A percentile compares a stretch with the other conserved stretches of the same genome.
phyloP scores from a whole-genome alignment of 2,113 vertebrate genomes.

The Crocuta crocuta region DNA sequence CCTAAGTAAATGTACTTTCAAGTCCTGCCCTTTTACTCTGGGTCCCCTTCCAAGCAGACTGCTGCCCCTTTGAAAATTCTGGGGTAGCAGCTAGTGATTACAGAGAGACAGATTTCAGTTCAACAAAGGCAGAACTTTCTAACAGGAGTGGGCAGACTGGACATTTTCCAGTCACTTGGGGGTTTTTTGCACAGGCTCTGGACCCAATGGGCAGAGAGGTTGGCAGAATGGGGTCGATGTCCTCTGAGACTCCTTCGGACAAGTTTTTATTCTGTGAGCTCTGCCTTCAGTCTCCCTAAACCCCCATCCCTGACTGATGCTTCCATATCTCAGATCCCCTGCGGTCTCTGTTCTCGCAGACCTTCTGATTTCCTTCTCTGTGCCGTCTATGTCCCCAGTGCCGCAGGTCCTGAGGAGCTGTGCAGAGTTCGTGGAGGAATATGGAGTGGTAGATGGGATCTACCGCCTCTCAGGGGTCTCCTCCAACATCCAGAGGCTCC shows the following conservation, averaged over 20 bases:
- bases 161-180: too few relatives aligned
- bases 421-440: constrained; percentile 93
- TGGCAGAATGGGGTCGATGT: not conserved
- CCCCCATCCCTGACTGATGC: not conserved
- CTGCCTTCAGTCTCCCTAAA: not conserved
- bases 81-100: not conserved
- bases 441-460: constrained; percentile 95
- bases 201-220: not conserved
- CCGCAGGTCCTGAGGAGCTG: constrained; percentile 93
- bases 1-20: not conserved
- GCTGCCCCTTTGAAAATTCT: not conserved
- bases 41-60: not conserved
- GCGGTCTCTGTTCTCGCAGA: not conserved
- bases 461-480: constrained; percentile 96
- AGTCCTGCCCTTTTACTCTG: not conserved
- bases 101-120: constrained; percentile 6
- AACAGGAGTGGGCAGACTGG: not conserved
- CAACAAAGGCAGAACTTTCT: not conserved
- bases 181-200: not conserved
- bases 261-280: not conserved
- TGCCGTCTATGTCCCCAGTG: constrained; percentile 83
- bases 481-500: constrained; percentile 95
- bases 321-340: not conserved
- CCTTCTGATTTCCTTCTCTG: not conserved
- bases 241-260: not conserved